Evolutionary conservation across 23 tunicate genomes (phyloP).

Genomic region (Trididemnum clinides): DNA sequence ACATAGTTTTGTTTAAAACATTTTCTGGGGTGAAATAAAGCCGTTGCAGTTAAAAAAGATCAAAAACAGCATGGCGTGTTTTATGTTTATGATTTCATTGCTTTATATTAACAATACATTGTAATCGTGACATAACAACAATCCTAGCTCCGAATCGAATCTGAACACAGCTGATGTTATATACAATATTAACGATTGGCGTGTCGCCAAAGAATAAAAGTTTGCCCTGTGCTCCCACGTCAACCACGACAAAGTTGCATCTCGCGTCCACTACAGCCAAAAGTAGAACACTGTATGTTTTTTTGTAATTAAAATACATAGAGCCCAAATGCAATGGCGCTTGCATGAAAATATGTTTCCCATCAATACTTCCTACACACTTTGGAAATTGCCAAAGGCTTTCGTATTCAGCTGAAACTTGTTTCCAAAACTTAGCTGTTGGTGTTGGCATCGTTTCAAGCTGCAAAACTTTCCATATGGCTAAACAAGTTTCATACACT

Average conservation of each 20-base stretch:
- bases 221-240: slow-evolving; percentile 44
- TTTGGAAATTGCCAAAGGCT: slow-evolving; percentile 43
- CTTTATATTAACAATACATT: too few species aligned
- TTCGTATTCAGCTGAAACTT: neutral
- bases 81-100: too few species aligned
- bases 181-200: too few species aligned
- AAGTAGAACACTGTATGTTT: slow-evolving; percentile 32
- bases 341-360: slow-evolving; percentile 36
- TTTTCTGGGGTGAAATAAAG: too few species aligned
- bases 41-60: too few species aligned
- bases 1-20: too few species aligned
- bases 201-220: too few species aligned
- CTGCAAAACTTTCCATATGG: slow-evolving; percentile 35
- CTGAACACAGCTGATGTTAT: too few species aligned
- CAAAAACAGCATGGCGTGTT: too few species aligned
- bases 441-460: slow-evolving; percentile 20
- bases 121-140: too few species aligned
- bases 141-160: too few species aligned
- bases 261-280: slow-evolving; percentile 42
- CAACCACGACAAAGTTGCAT: slow-evolving; percentile 22
- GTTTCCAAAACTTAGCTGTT: neutral
- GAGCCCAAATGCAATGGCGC: slow-evolving; percentile 51
- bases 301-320: slow-evolving; percentile 41
- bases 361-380: slow-evolving; percentile 51
- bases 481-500: slow-evolving; percentile 32